phyloP scores from a whole-genome alignment of 2,113 vertebrate genomes.

The Chauna torquata region DNA sequence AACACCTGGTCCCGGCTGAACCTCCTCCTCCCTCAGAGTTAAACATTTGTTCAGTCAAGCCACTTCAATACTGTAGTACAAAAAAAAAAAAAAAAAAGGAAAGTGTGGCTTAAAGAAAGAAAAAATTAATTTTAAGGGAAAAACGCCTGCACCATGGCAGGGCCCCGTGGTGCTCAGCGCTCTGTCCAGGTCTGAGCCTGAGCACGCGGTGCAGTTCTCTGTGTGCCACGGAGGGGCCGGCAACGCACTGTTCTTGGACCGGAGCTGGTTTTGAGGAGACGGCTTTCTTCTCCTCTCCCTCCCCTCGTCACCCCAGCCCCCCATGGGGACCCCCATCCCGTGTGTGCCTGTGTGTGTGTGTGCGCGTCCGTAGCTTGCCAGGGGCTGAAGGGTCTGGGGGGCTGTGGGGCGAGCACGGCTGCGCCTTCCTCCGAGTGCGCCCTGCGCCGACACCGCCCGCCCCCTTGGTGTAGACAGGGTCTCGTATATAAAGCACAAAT shows the following conservation, averaged over 20 bases:
- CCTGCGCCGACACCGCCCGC: background rate
- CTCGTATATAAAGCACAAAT: conserved; percentile 65
- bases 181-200: background rate
- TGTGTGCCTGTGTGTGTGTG: background rate
- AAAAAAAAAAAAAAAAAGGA: background rate
- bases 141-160: background rate
- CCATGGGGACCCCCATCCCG: background rate
- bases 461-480: conserved; percentile 45
- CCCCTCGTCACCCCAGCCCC: background rate
- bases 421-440: background rate
- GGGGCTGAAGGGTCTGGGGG: background rate
- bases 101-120: background rate
- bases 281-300: background rate
- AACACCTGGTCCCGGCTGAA: no score
- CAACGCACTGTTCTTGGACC: background rate
- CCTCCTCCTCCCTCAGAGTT: no score
- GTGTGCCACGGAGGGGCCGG: background rate
- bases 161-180: accelerated
- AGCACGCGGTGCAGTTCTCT: background rate
- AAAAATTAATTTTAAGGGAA: background rate
- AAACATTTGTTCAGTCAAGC: no score
- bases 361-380: background rate
- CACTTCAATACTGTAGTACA: background rate
- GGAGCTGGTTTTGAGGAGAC: background rate
- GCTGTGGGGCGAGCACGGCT: accelerated